A percentile compares a stretch with the other conserved stretches of the same genome.
Evolutionary conservation across 1,140 invertebrate species (phyloP).

Genomic region (Bactericera cockerelli): DNA sequence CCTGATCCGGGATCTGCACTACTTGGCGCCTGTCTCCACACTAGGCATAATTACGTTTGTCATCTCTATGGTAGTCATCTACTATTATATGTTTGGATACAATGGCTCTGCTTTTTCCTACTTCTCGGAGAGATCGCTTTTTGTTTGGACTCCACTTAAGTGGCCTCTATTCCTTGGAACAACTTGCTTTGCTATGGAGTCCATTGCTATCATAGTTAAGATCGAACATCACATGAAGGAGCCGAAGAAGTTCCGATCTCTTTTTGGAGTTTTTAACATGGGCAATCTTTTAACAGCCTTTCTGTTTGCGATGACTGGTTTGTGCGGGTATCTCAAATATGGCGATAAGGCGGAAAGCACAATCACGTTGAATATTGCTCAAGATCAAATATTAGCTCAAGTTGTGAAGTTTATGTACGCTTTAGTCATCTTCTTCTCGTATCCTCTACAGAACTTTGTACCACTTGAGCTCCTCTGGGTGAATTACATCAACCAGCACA

Average conservation of each 20-base stretch:
- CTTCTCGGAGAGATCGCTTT: constrained; percentile 30
- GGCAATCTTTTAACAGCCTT: constrained; percentile 50
- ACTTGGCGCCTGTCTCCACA: constrained; percentile 53
- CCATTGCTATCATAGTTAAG: constrained; percentile 57
- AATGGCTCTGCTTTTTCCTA: constrained; percentile 38
- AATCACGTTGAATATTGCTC: neutral
- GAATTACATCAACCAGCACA: constrained; percentile 24
- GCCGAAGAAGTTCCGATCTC: constrained; percentile 46
- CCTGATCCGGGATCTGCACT: constrained; percentile 50
- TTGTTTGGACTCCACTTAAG: constrained; percentile 27
- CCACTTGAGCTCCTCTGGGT: too few species aligned
- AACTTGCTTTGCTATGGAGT: constrained; percentile 60
- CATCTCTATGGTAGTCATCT: constrained; percentile 40
- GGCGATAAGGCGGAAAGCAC: constrained; percentile 28
- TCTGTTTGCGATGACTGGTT: constrained; percentile 60
- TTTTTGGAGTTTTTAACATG: constrained; percentile 52
- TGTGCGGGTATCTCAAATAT: constrained; percentile 64
- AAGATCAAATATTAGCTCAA: constrained; percentile 42
- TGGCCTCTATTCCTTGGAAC: constrained; percentile 49
- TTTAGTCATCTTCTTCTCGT: too few species aligned
- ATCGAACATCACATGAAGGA: constrained; percentile 68
- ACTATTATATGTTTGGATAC: constrained; percentile 52
- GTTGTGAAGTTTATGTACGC: constrained; percentile 56
- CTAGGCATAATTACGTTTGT: constrained; percentile 40
- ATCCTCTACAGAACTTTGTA: too few species aligned